Evolutionary conservation across 2,888 invertebrate genomes (phyloP).

Genomic region (Corythucha ciliata): DNA sequence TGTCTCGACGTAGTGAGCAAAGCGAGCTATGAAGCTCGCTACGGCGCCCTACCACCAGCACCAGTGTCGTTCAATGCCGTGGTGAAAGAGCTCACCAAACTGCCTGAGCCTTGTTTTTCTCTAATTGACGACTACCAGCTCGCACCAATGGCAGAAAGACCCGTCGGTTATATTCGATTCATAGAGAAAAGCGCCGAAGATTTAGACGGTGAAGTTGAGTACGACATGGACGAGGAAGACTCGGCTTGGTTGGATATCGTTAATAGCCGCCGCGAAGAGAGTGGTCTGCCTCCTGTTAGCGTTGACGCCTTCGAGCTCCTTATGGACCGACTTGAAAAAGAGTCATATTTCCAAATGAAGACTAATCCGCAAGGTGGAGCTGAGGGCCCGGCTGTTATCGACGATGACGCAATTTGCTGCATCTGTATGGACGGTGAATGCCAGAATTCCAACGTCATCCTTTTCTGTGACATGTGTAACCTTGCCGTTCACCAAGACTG

Average conservation of each 20-base stretch:
- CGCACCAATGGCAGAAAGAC: slow-evolving; percentile 70
- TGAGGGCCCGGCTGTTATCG: slow-evolving; percentile 62
- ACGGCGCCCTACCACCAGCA: slow-evolving; percentile 20
- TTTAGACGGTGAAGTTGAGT: slow-evolving; percentile 84
- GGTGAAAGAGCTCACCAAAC: slow-evolving; percentile 44
- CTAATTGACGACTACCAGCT: slow-evolving; percentile 70
- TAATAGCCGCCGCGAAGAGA: slow-evolving; percentile 69
- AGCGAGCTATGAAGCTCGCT: slow-evolving; percentile 51
- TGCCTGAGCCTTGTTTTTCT: slow-evolving; percentile 61
- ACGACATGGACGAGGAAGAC: slow-evolving; percentile 98
- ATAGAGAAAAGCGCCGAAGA: slow-evolving; percentile 93
- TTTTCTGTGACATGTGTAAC: slow-evolving; percentile 99
- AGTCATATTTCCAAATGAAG: slow-evolving; percentile 78
- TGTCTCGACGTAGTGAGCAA: slow-evolving; percentile 59
- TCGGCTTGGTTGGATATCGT: slow-evolving; percentile 85
- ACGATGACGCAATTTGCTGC: slow-evolving; percentile 97
- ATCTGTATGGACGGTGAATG: slow-evolving; percentile 99
- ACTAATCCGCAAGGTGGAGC: slow-evolving; percentile 44
- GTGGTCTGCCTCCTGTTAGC: slow-evolving; percentile 64
- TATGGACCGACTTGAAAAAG: slow-evolving; percentile 96
- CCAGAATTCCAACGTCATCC: slow-evolving; percentile 94
- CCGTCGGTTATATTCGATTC: slow-evolving; percentile 76
- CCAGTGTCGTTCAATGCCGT: slow-evolving; percentile 11
- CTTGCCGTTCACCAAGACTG: slow-evolving; percentile 98
- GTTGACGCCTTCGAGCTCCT: slow-evolving; percentile 87